Evolutionary conservation across 2,888 invertebrate genomes (phyloP).

Genomic region (Athetis lepigone): DNA sequence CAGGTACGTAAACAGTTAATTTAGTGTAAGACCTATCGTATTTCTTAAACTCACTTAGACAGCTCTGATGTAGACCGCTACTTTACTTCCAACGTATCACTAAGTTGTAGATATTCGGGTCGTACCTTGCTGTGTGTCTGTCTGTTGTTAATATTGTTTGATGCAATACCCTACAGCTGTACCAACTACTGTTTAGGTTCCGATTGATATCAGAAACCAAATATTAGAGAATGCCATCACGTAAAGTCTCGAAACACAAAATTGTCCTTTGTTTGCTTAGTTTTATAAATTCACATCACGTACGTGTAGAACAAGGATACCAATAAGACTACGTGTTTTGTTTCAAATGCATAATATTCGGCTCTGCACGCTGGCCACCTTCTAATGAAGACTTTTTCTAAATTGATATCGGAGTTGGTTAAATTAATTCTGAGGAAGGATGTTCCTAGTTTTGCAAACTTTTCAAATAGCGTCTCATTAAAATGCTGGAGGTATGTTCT

Average conservation of each 20-base stretch:
- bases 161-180: constrained; percentile 21
- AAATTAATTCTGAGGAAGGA: constrained; percentile 50
- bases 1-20: not conserved
- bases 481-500: constrained; percentile 52
- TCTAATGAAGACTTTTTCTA: constrained; percentile 49
- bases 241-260: constrained; percentile 71
- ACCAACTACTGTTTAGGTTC: constrained; percentile 45
- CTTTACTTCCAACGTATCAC: constrained; percentile 30
- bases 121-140: constrained; percentile 8
- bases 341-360: constrained; percentile 70
- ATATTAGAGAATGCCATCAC: constrained; percentile 74
- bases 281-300: constrained; percentile 75
- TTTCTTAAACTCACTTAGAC: constrained; percentile 5
- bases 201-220: constrained; percentile 51
- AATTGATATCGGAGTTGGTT: constrained; percentile 42
- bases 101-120: constrained; percentile 18
- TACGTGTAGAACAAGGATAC: constrained; percentile 72
- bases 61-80: constrained; percentile 27
- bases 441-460: constrained; percentile 51
- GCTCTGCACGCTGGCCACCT: constrained; percentile 50
- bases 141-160: constrained; percentile 27
- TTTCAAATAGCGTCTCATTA: constrained; percentile 58
- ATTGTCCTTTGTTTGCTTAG: constrained; percentile 71
- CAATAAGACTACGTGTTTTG: constrained; percentile 75
- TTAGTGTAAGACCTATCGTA: not conserved